These are phyloP conservation scores for Calvadosia cruxmelitensis DNA, from an alignment of 30 jellyfish, hydroid and myxozoan species.

Conservation along the genomic window DNA sequence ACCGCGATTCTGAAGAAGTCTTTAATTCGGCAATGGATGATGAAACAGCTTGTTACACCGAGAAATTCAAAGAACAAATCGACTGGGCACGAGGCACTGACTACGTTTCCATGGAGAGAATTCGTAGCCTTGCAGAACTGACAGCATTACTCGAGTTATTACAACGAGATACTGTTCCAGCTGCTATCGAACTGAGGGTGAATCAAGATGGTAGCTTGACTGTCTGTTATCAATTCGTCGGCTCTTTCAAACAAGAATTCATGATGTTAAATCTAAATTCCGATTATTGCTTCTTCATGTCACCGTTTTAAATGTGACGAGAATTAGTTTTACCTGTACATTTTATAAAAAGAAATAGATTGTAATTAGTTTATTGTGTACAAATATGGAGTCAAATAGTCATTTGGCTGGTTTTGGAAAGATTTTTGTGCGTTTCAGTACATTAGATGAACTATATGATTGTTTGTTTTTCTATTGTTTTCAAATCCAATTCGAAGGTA, in stretches of 20 bases:
- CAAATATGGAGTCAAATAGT: too few species aligned
- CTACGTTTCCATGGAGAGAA: constrained; percentile 48
- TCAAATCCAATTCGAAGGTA: too few species aligned
- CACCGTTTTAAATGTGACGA: constrained; percentile 44
- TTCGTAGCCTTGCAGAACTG: constrained; percentile 32
- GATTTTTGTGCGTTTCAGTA: too few species aligned
- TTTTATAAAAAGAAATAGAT: too few species aligned
- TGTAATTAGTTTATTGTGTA: too few species aligned
- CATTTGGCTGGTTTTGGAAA: too few species aligned
- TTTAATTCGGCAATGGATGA: background rate
- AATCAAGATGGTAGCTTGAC: constrained; percentile 30
- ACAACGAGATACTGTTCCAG: constrained; percentile 20
- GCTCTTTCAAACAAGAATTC: constrained; percentile 48
- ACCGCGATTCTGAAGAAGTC: background rate
- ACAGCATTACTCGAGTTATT: constrained; percentile 20
- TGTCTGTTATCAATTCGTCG: constrained; percentile 39
- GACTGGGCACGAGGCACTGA: constrained; percentile 19
- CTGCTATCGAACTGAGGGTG: constrained; percentile 42
- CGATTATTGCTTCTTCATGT: constrained; percentile 39
- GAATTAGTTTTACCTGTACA: too few species aligned
- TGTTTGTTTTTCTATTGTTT: too few species aligned
- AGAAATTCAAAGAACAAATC: background rate
- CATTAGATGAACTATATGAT: too few species aligned
- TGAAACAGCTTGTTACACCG: background rate
- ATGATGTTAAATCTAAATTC: constrained; percentile 63